Percentiles rank a stretch among this genome's conserved stretches.
Conservation (phyloP, 1,140 invertebrate genomes). For the Theocolax elegans region DNA sequence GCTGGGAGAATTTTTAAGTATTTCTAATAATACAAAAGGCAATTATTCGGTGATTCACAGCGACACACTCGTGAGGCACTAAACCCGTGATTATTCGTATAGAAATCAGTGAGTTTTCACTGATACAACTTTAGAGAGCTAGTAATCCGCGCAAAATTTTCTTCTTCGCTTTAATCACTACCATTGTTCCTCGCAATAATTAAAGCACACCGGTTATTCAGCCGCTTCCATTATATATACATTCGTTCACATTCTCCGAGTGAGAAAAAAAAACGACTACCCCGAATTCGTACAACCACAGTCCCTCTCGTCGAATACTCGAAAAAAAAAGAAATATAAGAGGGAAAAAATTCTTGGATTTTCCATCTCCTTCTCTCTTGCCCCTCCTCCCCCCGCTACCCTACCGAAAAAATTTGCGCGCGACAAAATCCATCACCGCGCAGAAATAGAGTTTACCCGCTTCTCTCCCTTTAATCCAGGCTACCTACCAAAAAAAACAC, state of each 20-base stretch:
- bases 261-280: not conserved
- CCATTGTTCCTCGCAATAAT: conserved; percentile 30
- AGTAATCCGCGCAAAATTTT: conserved; percentile 11
- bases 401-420: conserved; percentile 32
- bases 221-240: not conserved
- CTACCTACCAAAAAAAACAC: not conserved
- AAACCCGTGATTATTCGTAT: no score
- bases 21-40: no score
- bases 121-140: no score
- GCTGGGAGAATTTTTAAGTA: no score
- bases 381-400: no score
- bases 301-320: not conserved
- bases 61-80: no score
- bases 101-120: no score
- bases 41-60: no score
- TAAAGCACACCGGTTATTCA: conserved; percentile 24
- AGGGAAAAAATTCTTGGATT: no score
- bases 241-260: not conserved
- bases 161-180: conserved; percentile 19
- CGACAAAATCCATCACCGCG: conserved; percentile 22
- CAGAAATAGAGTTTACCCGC: conserved; percentile 10
- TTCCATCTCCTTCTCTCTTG: no score
- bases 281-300: not conserved
- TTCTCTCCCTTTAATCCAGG: not conserved
- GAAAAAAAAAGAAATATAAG: not conserved